phyloP scores from a whole-genome alignment of 2,113 vertebrate genomes.

The Poecile atricapillus region DNA sequence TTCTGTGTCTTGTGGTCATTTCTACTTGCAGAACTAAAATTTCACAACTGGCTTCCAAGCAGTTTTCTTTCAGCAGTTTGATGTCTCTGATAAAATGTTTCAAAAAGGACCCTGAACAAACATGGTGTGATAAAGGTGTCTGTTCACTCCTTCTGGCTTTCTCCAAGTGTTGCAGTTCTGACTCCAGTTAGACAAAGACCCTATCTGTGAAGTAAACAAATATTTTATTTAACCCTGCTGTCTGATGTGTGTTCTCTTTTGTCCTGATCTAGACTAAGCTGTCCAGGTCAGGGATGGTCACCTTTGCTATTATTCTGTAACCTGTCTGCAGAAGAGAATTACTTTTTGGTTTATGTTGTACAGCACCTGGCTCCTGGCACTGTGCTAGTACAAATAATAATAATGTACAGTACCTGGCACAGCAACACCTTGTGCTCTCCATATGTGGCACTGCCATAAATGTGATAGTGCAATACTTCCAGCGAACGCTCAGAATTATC shows the following conservation, averaged over 20 bases:
- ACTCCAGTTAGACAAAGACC: not conserved
- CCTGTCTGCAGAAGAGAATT: slow-evolving; percentile 33
- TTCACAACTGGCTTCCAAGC: not conserved
- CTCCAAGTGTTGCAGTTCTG: not conserved
- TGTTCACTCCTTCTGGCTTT: not conserved
- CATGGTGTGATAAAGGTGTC: not conserved
- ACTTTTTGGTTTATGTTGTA: slow-evolving; percentile 64
- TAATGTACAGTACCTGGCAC: slow-evolving; percentile 41
- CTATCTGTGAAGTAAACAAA: not conserved
- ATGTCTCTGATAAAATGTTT: not conserved
- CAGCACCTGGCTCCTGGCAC: not conserved
- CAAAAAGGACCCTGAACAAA: not conserved
- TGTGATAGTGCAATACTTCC: not conserved
- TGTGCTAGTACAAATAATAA: slow-evolving; percentile 59
- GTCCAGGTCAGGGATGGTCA: slow-evolving; percentile 28
- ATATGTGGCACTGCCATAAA: slow-evolving; percentile 33
- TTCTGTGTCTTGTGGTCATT: not conserved
- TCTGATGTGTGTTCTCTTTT: not conserved
- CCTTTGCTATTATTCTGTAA: slow-evolving; percentile 52
- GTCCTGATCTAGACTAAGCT: slow-evolving; percentile 32
- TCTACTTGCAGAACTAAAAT: not conserved
- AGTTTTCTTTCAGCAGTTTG: not conserved
- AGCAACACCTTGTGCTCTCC: not conserved
- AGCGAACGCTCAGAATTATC: not conserved
- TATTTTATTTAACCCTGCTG: not conserved